phyloP scores from a whole-genome alignment of 2,888 invertebrate genomes.

The Ametastegia equiseti region DNA sequence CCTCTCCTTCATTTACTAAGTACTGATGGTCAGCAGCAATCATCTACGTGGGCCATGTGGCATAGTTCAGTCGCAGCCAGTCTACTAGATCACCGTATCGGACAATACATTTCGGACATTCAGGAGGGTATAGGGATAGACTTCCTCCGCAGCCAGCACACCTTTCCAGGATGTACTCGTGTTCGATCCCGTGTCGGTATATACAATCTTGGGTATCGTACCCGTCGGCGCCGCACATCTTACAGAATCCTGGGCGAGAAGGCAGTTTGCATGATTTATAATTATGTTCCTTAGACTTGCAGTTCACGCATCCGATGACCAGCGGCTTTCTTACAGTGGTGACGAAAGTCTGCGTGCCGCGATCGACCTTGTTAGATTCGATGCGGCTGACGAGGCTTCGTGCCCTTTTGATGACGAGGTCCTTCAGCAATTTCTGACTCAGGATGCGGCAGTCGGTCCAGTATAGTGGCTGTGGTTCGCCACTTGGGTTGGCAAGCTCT shows the following conservation, averaged over 20 bases:
- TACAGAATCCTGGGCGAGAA: constrained; percentile 39
- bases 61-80: constrained; percentile 51
- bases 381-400: constrained; percentile 18
- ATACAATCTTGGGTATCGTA: constrained; percentile 47
- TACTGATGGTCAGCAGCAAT: constrained; percentile 46
- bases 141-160: constrained; percentile 48
- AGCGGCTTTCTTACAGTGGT: constrained; percentile 41
- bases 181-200: constrained; percentile 50
- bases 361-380: neutral
- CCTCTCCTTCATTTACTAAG: constrained; percentile 39
- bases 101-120: constrained; percentile 53
- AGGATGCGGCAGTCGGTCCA: constrained; percentile 41
- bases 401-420: constrained; percentile 40
- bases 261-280: constrained; percentile 35
- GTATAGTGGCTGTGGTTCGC: neutral
- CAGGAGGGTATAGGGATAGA: constrained; percentile 34
- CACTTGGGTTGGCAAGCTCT: neutral
- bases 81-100: constrained; percentile 48
- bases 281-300: constrained; percentile 33
- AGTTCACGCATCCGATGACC: constrained; percentile 46
- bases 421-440: constrained; percentile 26
- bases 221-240: constrained; percentile 45
- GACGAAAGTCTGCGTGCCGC: constrained; percentile 49
- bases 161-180: constrained; percentile 36
- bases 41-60: constrained; percentile 45